phyloP scores from a whole-genome alignment of 1,140 invertebrate species.

The Chrysopa pallens region DNA sequence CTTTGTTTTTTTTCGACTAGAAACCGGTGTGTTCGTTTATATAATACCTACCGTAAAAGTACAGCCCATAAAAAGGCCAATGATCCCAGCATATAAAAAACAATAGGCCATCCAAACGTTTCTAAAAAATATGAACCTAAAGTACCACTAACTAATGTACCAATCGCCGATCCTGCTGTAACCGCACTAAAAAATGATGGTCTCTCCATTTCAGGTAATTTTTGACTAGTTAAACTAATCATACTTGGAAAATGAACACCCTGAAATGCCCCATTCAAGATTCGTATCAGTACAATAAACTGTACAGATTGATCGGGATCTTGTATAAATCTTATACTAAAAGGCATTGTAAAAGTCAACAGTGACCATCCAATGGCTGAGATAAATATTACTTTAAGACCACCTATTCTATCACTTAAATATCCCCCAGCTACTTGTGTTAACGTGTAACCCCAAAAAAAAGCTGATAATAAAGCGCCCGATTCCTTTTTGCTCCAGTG shows the following conservation, averaged over 20 bases:
- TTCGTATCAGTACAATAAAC: conserved; percentile 37
- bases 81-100: conserved; percentile 49
- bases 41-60: conserved; percentile 15
- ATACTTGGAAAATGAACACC: conserved; percentile 52
- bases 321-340: conserved; percentile 38
- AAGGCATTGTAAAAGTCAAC: conserved; percentile 47
- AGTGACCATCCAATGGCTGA: conserved; percentile 46
- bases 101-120: conserved; percentile 43
- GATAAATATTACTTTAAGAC: conserved; percentile 42
- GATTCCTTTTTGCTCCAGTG: conserved; percentile 54
- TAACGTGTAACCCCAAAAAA: conserved; percentile 61
- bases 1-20: no score
- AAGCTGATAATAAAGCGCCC: conserved; percentile 50
- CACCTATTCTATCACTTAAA: conserved; percentile 47
- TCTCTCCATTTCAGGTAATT: conserved; percentile 40
- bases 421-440: conserved; percentile 57
- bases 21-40: no score
- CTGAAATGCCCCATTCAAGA: conserved; percentile 49
- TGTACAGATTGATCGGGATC: conserved; percentile 32
- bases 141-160: conserved; percentile 47
- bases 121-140: conserved; percentile 49
- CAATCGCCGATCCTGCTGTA: conserved; percentile 42
- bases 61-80: conserved; percentile 20
- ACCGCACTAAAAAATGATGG: conserved; percentile 51
- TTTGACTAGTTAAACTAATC: conserved; percentile 49